Percentiles rank a stretch among this genome's conserved stretches.
These are phyloP conservation scores for Chaenogobius annularis DNA, from an alignment of 2,113 vertebrate genomes.

Conservation along the genomic window DNA sequence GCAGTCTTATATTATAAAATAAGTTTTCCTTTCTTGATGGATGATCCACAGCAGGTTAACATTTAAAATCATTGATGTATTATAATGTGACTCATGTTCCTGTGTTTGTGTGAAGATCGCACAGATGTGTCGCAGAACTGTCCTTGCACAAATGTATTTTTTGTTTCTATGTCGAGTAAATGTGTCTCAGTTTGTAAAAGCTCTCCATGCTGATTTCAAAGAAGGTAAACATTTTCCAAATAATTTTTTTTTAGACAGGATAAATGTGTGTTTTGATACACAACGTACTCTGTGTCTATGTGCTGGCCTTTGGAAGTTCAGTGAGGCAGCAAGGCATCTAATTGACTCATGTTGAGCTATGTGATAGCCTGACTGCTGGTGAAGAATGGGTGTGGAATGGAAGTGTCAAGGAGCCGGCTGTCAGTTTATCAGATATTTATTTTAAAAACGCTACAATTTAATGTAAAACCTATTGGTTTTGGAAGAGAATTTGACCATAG, in stretches of 20 bases:
- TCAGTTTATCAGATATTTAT: neutral
- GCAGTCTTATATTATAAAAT: no score
- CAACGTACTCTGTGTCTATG: slow-evolving; percentile 21
- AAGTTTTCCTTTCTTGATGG: slow-evolving; percentile 28
- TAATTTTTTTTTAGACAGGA: slow-evolving; percentile 11
- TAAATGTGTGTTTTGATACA: slow-evolving; percentile 17
- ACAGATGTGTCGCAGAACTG: slow-evolving; percentile 18
- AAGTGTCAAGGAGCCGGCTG: neutral
- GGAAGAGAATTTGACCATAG: neutral
- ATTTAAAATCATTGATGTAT: slow-evolving; percentile 10
- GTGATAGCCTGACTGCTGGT: slow-evolving; percentile 63
- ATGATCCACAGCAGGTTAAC: slow-evolving; percentile 44
- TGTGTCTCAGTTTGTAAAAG: slow-evolving; percentile 16
- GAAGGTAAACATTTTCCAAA: slow-evolving; percentile 56
- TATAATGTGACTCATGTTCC: slow-evolving; percentile 46
- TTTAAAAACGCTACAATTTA: neutral
- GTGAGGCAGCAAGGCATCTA: slow-evolving; percentile 56
- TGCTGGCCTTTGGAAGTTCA: slow-evolving; percentile 18
- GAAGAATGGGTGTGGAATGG: slow-evolving; percentile 62
- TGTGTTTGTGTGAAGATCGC: slow-evolving; percentile 28
- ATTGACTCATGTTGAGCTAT: slow-evolving; percentile 63
- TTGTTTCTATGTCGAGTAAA: slow-evolving; percentile 10
- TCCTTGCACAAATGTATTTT: slow-evolving; percentile 16
- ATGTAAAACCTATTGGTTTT: neutral
- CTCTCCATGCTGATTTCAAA: slow-evolving; percentile 29